Base-by-base conservation (phyloP, 2,888 invertebrate species). In the Pherbina coryleti region DNA sequence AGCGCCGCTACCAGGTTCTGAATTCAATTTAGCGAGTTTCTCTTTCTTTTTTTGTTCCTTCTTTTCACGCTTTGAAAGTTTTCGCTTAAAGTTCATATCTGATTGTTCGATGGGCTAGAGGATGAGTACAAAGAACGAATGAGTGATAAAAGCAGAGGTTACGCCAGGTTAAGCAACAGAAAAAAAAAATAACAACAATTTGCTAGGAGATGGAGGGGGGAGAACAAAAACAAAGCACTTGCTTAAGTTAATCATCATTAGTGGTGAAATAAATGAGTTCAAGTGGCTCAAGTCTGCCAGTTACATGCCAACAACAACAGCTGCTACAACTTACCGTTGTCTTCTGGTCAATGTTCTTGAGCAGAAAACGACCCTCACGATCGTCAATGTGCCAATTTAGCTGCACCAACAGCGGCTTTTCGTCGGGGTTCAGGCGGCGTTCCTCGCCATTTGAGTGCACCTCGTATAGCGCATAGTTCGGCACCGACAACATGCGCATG, bases 301-400 rank as follows among this genome's bases (percentile, higher is more conserved):
- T 8, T n/a, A n/a, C n/a, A n/a, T n/a, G n/a, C n/a, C n/a, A n/a
- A n/a, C n/a, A n/a, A n/a, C n/a, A n/a, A n/a, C 55, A 55, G 17
- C 64, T 25, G 28, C 70, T n/a, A 9, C 14, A 28, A 70, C 83
- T 82, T 83, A 90, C 89, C 80, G 87, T 88, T 78, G 95, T 96
- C 89, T 95, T 96, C 87, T 95, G 95, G 88, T 95, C 96, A 86
- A 96, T 94, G 89, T 96, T 94, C 88, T 97, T 94, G 78, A 99
- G 93, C 82, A 99, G 91, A 91, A 99, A 99, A 79, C 99, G 93
- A 37, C 99, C 99, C 91, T 99, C 99, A 74, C 98, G 92, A 89
- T 99, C 99, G 89, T 99, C 99, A 78, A 97, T 97, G 89, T 99
- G 98, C 99, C 99, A 99, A 91, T 98, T 98, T 77, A 99, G 93